Conservation (phyloP, 2,888 invertebrate species). For the Acleris cristana region DNA sequence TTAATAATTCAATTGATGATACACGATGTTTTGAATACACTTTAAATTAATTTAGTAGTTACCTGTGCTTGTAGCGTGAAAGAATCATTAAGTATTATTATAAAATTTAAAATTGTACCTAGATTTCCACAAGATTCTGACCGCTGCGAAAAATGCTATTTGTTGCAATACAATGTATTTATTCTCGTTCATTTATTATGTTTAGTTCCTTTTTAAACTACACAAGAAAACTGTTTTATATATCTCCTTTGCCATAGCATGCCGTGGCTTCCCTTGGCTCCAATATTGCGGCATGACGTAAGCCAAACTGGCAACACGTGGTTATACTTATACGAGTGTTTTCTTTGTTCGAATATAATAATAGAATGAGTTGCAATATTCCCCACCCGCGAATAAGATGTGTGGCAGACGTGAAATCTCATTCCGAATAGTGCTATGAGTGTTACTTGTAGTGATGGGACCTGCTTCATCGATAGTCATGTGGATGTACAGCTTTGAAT, state of each 20-base stretch:
- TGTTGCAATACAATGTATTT: no score
- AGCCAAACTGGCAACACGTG: constrained; percentile 70
- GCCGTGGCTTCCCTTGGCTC: constrained; percentile 44
- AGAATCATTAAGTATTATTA: no score
- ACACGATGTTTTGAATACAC: no score
- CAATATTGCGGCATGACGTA: constrained; percentile 72
- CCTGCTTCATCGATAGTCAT: constrained; percentile 13
- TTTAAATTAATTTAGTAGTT: no score
- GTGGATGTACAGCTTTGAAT: neutral
- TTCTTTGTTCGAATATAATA: constrained; percentile 75
- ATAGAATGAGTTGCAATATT: constrained; percentile 76
- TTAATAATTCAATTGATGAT: no score
- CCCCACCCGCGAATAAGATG: constrained; percentile 66
- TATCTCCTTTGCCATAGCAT: neutral
- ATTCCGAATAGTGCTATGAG: constrained; percentile 65
- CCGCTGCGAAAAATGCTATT: no score
- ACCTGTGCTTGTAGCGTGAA: no score
- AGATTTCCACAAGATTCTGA: no score
- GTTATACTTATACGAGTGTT: constrained; percentile 51
- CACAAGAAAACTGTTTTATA: neutral
- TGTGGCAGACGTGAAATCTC: constrained; percentile 71
- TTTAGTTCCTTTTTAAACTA: neutral
- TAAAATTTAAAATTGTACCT: no score
- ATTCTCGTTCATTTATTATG: no score
- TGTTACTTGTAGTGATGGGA: constrained; percentile 48